Base-by-base conservation (phyloP, 2,888 invertebrate genomes). In the Fragum whitleyi region DNA sequence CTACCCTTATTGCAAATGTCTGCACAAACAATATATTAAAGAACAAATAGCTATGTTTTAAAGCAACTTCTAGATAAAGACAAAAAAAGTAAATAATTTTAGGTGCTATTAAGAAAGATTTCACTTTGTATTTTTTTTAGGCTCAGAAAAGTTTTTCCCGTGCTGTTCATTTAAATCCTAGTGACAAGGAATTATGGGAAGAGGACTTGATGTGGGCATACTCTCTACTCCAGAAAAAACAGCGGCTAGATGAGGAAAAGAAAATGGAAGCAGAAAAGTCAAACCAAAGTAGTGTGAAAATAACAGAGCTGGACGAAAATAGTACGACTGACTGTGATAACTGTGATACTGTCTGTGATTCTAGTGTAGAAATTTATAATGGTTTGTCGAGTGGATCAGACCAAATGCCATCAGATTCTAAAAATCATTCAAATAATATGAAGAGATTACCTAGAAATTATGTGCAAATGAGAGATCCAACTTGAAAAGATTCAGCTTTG, bases 81-180 rank as follows among this genome's bases (percentile, higher is more conserved):
- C n/a, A n/a, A n/a, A n/a, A n/a, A n/a, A n/a, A n/a, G n/a, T n/a
- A n/a, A n/a, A n/a, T n/a, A n/a, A n/a, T n/a, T n/a, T n/a, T n/a
- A n/a, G n/a, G n/a, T n/a, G n/a, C n/a, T n/a, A n/a, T n/a, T n/a
- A n/a, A n/a, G n/a, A n/a, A n/a, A n/a, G n/a, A n/a, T 36, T 36
- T 6, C 3, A 36, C 32, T 36, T 3, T 36, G 9, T 36, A 3
- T 36, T 36, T 36, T 6, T 36, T 67, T 47, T 85, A 93, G 92
- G 94, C 94, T 16, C 83, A 94, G 19, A 88, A 87, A 59, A 91
- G 91, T 80, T 94, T 94, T 83, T 91, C 91, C 7, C 89, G 90
- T 72, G 94, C 94, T 9, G 86, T 94, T 47, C 93, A 93, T 86
- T 80, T 94, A 14, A 88, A 93, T 69, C 94, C 94, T 14, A 88